Conservation (phyloP, 2,888 invertebrate genomes). For the Ophioninae sp. region DNA sequence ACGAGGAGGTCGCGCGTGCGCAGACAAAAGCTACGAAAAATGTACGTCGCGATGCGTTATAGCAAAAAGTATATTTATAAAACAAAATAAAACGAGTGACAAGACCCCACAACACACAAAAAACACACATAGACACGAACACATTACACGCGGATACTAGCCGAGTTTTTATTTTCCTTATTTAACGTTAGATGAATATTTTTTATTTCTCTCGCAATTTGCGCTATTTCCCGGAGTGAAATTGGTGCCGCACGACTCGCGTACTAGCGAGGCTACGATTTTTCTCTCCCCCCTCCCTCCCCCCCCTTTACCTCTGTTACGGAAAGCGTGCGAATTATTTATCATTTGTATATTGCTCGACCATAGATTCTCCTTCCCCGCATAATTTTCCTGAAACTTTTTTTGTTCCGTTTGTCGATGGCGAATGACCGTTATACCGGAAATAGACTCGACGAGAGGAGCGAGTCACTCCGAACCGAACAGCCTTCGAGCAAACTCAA, state of each 20-base stretch:
- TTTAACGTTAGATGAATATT: constrained; percentile 43
- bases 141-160: constrained; percentile 23
- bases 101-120: constrained; percentile 4
- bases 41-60: constrained; percentile 36
- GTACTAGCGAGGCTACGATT: constrained; percentile 12
- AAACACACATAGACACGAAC: constrained; percentile 4
- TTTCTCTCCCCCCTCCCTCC: constrained; percentile 27
- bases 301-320: constrained; percentile 29
- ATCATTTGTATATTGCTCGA: constrained; percentile 54
- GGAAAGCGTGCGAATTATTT: constrained; percentile 57
- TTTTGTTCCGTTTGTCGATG: constrained; percentile 14
- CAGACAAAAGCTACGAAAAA: constrained; percentile 2
- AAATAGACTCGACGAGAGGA: not conserved
- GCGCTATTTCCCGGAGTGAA: constrained; percentile 19
- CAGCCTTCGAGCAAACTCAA: not conserved
- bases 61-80: constrained; percentile 39
- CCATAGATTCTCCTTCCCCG: constrained; percentile 17
- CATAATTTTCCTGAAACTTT: constrained; percentile 12
- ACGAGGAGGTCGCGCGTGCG: not conserved
- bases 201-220: constrained; percentile 35
- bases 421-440: constrained; percentile 11
- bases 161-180: constrained; percentile 29
- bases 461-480: not conserved
- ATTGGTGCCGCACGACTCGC: constrained; percentile 58
- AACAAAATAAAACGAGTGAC: constrained; percentile 27